Conservation (phyloP, 2,888 invertebrate genomes). For the Lydus trimaculatus region DNA sequence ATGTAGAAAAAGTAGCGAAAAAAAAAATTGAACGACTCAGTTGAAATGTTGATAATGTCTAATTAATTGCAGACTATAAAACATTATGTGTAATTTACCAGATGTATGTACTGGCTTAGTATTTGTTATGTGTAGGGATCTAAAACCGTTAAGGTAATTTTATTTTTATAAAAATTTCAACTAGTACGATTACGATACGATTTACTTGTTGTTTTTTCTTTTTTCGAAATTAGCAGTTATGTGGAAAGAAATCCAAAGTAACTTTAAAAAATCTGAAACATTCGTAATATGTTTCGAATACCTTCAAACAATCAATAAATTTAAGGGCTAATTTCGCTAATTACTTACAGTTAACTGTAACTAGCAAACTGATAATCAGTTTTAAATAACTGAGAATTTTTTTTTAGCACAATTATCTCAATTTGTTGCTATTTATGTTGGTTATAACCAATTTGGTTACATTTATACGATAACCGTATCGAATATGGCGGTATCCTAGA, state of each 20-base stretch:
- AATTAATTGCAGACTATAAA: conserved; percentile 43
- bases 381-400: too few species aligned
- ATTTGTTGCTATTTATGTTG: too few species aligned
- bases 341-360: neutral
- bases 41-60: conserved; percentile 43
- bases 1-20: neutral
- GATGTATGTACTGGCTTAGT: conserved; percentile 29
- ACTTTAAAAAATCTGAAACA: neutral
- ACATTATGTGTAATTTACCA: conserved; percentile 38
- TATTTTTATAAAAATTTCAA: conserved; percentile 8
- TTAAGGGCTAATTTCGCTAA: neutral
- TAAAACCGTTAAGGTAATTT: conserved; percentile 10
- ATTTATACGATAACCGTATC: conserved; percentile 26
- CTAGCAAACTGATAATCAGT: too few species aligned
- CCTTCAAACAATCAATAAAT: too few species aligned
- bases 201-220: neutral
- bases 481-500: conserved; percentile 39
- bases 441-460: conserved; percentile 30
- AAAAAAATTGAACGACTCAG: neutral
- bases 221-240: neutral
- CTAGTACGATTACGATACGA: too few species aligned
- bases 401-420: too few species aligned
- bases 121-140: neutral
- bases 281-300: too few species aligned
- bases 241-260: neutral